Base-by-base conservation (phyloP, 2,888 invertebrate genomes). In the Anthoptus insignis region DNA sequence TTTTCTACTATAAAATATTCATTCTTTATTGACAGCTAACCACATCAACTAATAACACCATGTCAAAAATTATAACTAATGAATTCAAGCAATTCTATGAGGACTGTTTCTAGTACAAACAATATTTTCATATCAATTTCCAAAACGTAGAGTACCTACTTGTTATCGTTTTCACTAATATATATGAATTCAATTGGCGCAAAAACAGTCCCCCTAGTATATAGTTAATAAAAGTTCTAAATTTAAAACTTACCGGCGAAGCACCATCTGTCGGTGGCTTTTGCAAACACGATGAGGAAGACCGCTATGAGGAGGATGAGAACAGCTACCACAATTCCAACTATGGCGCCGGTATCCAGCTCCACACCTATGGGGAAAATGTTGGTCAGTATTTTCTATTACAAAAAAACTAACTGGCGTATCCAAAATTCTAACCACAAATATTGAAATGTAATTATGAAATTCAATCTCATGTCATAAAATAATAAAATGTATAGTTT, bases 201-300 rank as follows among this genome's bases (percentile, higher is more conserved):
- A 3, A 49, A 9, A 49, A 49, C 6, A 27, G 16, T 24, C 14
- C 27, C 27, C 9, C 6, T 22, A 13, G 27, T 2, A 9, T 13
- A 21, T 7, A 9, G n/a, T 0, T 14, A 49, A 49, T 5, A 14
- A 14, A 49, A 0, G 2, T n/a, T 22, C n/a, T 27, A 49, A 14
- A 49, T 50, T 21, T 14, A 58, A 47, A 59, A 95, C 97, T 96
- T 90, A 97, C 97, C 97, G 87, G 96, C 96, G 87, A 97, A 97
- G 91, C 97, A 97, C 97, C 97, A 97, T 85, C 97, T 94, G 79
- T 97, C 97, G 68, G 97, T 97, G 68, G 96, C 96, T 76, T 97
- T 95, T 57, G 97, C 97, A 80, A 96, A 96, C 68, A 97, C 95
- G 56, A 96, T 85, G 71, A 97, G 88, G 79, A 95, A 94, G 5